Conservation (phyloP, 37 sponge, comb jelly and placozoan genomes). For the Spongilla lacustris region DNA sequence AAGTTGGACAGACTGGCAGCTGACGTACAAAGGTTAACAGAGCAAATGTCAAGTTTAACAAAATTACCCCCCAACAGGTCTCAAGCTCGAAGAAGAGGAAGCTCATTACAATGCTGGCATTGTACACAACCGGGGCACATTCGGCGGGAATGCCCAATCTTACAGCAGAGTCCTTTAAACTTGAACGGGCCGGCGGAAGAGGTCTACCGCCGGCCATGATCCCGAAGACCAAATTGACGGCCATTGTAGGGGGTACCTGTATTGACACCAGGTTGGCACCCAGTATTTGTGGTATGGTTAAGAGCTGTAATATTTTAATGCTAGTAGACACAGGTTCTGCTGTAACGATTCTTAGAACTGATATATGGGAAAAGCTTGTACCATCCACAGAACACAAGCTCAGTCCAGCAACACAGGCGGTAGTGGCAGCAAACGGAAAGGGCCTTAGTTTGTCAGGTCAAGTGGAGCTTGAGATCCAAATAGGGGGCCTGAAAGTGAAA, state of each 20-base stretch:
- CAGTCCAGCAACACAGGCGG: not conserved
- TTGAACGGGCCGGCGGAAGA: not conserved
- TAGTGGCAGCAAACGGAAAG: not conserved
- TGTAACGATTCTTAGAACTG: not conserved
- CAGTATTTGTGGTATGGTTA: not conserved
- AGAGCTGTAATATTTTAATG: not conserved
- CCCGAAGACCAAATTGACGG: not conserved
- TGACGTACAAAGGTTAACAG: not conserved
- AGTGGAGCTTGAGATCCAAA: not conserved
- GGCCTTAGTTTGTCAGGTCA: not conserved
- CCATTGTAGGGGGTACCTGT: not conserved
- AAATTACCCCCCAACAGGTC: not conserved
- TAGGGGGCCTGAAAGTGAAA: not conserved
- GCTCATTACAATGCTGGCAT: not conserved
- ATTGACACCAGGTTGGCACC: not conserved
- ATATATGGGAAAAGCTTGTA: not conserved
- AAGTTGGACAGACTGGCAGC: not conserved
- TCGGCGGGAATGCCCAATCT: not conserved
- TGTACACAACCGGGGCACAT: not conserved
- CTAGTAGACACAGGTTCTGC: not conserved
- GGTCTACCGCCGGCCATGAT: not conserved
- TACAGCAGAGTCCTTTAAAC: not conserved
- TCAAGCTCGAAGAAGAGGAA: not conserved
- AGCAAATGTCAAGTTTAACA: not conserved
- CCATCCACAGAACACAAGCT: not conserved